Percentiles rank a stretch among this genome's conserved stretches.
phyloP scores from a whole-genome alignment of 2,113 vertebrate species.

The Eclectus roratus region DNA sequence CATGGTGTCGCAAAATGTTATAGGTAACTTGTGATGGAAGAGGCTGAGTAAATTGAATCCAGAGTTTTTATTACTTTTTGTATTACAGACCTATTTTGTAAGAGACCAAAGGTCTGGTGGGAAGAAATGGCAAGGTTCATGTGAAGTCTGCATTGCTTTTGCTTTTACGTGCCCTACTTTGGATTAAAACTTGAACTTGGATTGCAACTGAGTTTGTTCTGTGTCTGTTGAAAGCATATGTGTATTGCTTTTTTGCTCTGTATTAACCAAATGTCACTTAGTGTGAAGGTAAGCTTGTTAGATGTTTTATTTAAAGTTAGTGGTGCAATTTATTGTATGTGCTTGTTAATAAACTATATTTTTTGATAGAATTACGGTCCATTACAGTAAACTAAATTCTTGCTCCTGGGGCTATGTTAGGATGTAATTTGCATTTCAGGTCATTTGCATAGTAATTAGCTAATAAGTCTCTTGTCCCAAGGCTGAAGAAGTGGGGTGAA shows the following conservation, averaged over 20 bases:
- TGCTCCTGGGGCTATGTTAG: background rate
- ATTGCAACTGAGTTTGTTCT: conserved; percentile 6
- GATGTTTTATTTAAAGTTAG: conserved; percentile 49
- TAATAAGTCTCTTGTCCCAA: background rate
- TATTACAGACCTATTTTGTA: conserved; percentile 47
- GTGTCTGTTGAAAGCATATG: conserved; percentile 5
- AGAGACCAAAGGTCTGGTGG: conserved; percentile 16
- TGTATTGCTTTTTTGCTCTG: conserved; percentile 24
- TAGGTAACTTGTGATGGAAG: conserved; percentile 2
- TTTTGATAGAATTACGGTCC: background rate
- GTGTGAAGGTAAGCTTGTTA: conserved; percentile 28
- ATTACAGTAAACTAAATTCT: conserved; percentile 3
- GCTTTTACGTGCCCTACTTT: conserved; percentile 8
- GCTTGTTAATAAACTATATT: conserved; percentile 56
- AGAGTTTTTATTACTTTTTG: conserved; percentile 53
- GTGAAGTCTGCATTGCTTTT: conserved; percentile 26
- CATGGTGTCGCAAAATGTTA: conserved; percentile 6
- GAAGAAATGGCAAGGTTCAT: conserved; percentile 31
- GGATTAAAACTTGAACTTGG: background rate
- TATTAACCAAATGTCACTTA: conserved; percentile 37
- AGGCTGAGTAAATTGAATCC: conserved; percentile 49
- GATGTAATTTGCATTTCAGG: background rate
- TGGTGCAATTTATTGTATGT: conserved; percentile 6
- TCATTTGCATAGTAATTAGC: conserved; percentile 24
- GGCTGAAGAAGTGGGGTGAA: background rate